phyloP scores from a whole-genome alignment of 2,113 vertebrate species.

The Silurus asotus region DNA sequence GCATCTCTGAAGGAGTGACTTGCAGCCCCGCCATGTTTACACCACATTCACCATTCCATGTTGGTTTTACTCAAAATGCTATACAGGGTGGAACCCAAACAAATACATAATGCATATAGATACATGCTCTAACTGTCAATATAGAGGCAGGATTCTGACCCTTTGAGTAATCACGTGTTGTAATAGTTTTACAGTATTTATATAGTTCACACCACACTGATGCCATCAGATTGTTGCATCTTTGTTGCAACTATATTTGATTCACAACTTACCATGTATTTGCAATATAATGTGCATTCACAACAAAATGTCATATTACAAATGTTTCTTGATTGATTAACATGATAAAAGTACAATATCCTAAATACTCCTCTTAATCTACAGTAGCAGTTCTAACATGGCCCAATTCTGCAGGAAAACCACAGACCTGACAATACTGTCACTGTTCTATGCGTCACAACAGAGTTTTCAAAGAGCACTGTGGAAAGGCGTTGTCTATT shows the following conservation, averaged over 20 bases:
- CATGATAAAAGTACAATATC: neutral
- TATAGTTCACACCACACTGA: neutral
- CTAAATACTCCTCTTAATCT: neutral
- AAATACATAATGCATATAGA: neutral
- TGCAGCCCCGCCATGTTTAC: conserved; percentile 15
- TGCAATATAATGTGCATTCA: neutral
- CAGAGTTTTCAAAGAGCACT: neutral
- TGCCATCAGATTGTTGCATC: neutral
- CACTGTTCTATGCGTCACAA: neutral
- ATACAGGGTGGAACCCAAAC: neutral
- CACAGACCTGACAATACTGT: neutral
- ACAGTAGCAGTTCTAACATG: neutral
- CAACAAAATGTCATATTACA: neutral
- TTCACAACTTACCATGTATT: neutral
- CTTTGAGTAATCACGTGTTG: neutral
- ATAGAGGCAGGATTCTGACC: neutral
- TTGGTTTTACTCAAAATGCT: neutral
- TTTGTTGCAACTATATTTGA: neutral
- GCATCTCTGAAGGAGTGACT: neutral
- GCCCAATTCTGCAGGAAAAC: neutral
- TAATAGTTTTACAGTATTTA: neutral
- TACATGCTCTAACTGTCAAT: neutral
- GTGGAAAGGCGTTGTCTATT: neutral
- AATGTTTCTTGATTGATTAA: neutral
- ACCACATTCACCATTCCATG: conserved; percentile 6